These are phyloP conservation scores for Arctocebus calabarensis DNA, from an alignment of 2,797 vertebrate genomes.

Conservation along the genomic window DNA sequence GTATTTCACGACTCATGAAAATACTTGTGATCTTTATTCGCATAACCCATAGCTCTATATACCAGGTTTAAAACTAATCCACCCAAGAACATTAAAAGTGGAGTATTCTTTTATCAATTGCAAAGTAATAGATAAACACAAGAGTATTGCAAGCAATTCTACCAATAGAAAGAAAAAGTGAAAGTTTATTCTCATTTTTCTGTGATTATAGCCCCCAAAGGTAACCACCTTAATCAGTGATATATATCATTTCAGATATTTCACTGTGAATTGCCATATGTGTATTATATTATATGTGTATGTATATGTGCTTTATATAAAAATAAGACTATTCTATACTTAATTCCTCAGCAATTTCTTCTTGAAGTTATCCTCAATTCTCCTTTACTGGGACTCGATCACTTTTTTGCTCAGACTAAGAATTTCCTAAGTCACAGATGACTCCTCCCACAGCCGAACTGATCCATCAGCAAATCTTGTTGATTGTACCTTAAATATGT, in stretches of 20 bases:
- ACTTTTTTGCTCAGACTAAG: background rate
- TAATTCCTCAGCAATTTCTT: background rate
- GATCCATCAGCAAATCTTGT: background rate
- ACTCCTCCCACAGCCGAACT: background rate
- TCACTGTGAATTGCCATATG: background rate
- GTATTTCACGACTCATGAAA: conserved; percentile 7
- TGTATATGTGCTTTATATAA: background rate
- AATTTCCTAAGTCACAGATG: background rate
- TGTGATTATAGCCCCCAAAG: background rate
- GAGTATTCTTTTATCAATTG: background rate
- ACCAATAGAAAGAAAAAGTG: background rate
- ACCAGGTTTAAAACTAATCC: background rate
- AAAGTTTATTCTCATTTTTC: background rate
- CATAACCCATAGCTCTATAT: background rate
- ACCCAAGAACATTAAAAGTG: background rate
- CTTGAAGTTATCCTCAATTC: background rate
- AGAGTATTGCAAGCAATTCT: background rate
- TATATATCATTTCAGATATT: background rate
- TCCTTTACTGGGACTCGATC: background rate
- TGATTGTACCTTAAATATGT: background rate
- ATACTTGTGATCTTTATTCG: background rate
- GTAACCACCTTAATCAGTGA: background rate
- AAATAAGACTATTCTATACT: background rate
- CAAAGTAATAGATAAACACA: background rate
- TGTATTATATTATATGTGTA: background rate